Evolutionary conservation across 1,140 invertebrate species (phyloP).

Genomic region (Heliconius nattereri): DNA sequence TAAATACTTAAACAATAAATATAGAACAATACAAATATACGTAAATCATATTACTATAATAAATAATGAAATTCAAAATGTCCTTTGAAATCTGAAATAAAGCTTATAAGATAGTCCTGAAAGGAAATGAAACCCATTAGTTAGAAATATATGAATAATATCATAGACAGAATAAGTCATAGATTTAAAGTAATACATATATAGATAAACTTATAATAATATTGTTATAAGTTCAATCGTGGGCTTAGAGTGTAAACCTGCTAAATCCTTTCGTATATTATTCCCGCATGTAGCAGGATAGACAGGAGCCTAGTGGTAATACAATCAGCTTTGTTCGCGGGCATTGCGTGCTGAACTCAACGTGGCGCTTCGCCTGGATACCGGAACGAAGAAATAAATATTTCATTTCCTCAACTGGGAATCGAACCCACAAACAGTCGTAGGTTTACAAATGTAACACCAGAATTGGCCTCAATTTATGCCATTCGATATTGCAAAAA

Average conservation of each 20-base stretch:
- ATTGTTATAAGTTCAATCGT: not conserved
- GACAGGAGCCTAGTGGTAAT: no score
- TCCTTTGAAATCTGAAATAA: constrained; percentile 3
- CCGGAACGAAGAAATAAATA: no score
- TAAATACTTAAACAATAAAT: no score
- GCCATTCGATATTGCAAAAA: no score
- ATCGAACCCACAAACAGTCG: no score
- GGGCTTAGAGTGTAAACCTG: not conserved
- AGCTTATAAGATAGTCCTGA: not conserved
- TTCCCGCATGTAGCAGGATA: no score
- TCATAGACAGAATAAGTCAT: not conserved
- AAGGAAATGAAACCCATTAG: not conserved
- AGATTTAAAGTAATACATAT: not conserved
- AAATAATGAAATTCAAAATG: not conserved
- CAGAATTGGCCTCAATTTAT: no score
- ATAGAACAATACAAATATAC: not conserved
- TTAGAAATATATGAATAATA: not conserved
- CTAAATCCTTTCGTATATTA: not conserved
- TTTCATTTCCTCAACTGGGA: no score
- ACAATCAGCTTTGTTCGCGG: no score
- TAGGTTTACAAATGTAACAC: no score
- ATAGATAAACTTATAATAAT: not conserved
- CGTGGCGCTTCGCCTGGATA: no score
- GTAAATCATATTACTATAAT: not conserved
- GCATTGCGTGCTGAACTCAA: no score